Evolutionary conservation across 2,113 vertebrate species (phyloP), one percentile per base, ranked within the genome.

Genomic region (Indicator maculatus): DNA sequence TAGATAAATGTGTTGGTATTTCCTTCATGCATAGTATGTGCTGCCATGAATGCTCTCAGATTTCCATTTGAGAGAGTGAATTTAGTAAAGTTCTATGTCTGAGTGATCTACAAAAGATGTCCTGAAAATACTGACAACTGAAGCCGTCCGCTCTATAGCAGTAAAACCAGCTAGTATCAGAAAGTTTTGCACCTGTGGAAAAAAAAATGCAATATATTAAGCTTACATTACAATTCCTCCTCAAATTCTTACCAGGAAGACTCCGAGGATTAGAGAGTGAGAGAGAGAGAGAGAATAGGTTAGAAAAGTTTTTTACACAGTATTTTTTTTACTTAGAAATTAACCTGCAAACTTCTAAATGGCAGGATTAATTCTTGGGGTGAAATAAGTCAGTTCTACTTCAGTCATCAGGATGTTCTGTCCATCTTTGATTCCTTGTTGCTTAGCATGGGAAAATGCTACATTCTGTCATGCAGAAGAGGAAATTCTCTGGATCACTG

Each of bases 1-100:
- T 1, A 1, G 23, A 31, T 74, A 31, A 81, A 33, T 7, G 14
- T 39, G 8, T 38, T 39, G 1, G 0, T 21, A 3, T 77, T 86
- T 92, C 14, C 60, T 77, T 74, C 6, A 1, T 5, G 16, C 2
- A 0, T 16, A 6, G 16, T 16, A 6, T 12, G 12, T 45, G 18
- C 18, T 0, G 1, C 41, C 52, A 41, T 41, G 33, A 10, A 45
- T 83, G n/a, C 45, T 71, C 14, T 56, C 5, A 8, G 21, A n/a
- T 78, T 88, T 88, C 56, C n/a, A 1, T 45, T 89, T 74, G 65
- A 60, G 26, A 65, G 45, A 36, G 7, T 30, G 21, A 81, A 27
- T 79, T 75, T 44, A 26, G 21, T 72, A 23, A 52, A 33, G 17
- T 27, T 89, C 10, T 45, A 1, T 39, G n/a, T 78, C 33, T 30